These are phyloP conservation scores for Neotoma lepida DNA, from an alignment of 2,113 vertebrate genomes.

Conservation along the genomic window DNA sequence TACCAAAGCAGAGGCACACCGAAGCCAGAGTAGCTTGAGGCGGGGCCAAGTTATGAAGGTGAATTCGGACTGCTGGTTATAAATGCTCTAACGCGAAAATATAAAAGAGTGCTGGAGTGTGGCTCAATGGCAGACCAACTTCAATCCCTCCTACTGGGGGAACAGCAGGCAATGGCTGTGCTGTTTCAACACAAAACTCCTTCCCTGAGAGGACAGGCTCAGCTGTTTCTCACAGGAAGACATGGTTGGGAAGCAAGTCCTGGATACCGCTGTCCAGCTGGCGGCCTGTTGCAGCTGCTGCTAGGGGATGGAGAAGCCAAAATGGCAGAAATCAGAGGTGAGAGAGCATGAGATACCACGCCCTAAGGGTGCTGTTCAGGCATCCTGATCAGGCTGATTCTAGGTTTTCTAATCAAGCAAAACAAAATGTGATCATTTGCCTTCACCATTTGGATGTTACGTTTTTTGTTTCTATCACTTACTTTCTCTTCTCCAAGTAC, in stretches of 20 bases:
- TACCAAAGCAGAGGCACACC: not conserved
- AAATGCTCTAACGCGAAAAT: not conserved
- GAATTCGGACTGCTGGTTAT: not conserved
- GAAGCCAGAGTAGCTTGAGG: not conserved
- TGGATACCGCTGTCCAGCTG: not conserved
- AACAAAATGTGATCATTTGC: not conserved
- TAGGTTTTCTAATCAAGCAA: not conserved
- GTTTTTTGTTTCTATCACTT: not conserved
- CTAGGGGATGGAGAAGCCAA: not conserved
- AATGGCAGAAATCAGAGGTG: not conserved
- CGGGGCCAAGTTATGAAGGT: not conserved
- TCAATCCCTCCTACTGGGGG: not conserved
- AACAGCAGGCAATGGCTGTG: not conserved
- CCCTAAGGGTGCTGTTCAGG: not conserved
- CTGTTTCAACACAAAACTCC: conserved; percentile 1
- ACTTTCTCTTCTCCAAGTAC: not conserved
- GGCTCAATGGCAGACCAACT: not conserved
- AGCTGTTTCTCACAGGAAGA: not conserved
- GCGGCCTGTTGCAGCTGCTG: not conserved
- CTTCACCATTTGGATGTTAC: not conserved
- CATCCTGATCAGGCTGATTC: not conserved
- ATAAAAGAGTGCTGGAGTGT: not conserved
- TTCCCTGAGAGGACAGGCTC: not conserved
- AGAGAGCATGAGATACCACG: not conserved
- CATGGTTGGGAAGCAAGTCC: not conserved